Conservation (phyloP, 2,888 invertebrate genomes). For the Archips xylosteana region DNA sequence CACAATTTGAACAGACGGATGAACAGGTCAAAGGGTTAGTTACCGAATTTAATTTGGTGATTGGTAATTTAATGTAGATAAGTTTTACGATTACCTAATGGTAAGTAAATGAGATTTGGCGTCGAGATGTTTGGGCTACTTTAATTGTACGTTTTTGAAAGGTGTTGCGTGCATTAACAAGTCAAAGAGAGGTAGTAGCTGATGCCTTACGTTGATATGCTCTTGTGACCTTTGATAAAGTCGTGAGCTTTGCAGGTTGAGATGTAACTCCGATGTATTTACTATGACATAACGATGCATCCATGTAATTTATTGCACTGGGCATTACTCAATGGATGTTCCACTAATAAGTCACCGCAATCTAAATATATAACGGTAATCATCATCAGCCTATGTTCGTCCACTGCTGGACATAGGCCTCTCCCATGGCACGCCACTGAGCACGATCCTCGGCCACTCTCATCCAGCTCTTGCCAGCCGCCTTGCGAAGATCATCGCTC, state of each 20-base stretch:
- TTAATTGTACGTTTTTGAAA: slow-evolving; percentile 13
- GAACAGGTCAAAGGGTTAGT: slow-evolving; percentile 19
- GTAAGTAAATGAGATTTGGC: not conserved
- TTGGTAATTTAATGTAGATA: slow-evolving; percentile 24
- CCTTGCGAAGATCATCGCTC: too few species aligned
- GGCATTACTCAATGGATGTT: too few species aligned
- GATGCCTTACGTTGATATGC: not conserved
- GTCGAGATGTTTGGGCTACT: not conserved
- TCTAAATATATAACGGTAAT: too few species aligned
- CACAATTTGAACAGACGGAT: slow-evolving; percentile 17
- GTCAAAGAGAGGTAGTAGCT: not conserved
- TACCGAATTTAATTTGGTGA: slow-evolving; percentile 24
- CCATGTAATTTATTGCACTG: not conserved
- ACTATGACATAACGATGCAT: not conserved
- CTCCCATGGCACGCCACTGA: too few species aligned
- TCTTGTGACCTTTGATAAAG: not conserved
- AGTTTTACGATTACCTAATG: slow-evolving; percentile 3
- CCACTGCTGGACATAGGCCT: too few species aligned
- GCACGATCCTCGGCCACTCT: too few species aligned
- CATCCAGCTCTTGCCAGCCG: too few species aligned
- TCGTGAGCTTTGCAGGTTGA: not conserved
- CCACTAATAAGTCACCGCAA: too few species aligned
- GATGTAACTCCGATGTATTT: not conserved
- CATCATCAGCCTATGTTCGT: too few species aligned
- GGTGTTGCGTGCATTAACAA: not conserved